Base-by-base conservation (phyloP, 2,888 invertebrate genomes). In the Apoda limacodes region DNA sequence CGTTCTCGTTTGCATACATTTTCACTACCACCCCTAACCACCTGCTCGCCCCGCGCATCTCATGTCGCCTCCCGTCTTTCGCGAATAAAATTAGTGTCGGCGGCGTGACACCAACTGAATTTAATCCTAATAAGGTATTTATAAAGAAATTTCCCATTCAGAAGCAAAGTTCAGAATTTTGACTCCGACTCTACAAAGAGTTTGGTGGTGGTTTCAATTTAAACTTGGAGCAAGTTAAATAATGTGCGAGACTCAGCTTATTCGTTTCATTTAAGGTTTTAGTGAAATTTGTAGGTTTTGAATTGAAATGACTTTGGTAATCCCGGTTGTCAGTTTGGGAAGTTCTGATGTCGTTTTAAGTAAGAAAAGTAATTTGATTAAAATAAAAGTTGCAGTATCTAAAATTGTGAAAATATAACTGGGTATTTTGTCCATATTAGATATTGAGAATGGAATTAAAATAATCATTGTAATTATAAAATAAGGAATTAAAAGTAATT, bases 61-160 rank as follows among this genome's bases (percentile, higher is more conserved):
- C 60, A n/a, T n/a, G n/a, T n/a, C n/a, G n/a, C n/a, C n/a, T n/a
- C 62, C 63, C 74, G 75, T 74, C 76, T 70, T 62, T 76, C 66
- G 66, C 66, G 68, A 72, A 78, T 74, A 68, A 78, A 72, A 78
- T 80, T 80, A 78, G 75, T 75, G 78, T 80, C 78, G 68, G 78
- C 78, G 71, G 65, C 71, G 72, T 75, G 78, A 78, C 78, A 78
- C 74, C 76, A 70, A 80, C 75, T 68, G 72, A 78, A 72, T 78
- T 78, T 76, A 70, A 76, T 68, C 78, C 54, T 76, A 74, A 76
- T 80, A 78, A 76, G 70, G 75, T 78, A 80, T 80, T 80, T 80
- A 80, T 80, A 76, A 76, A 76, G 80, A 76, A 70, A 74, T 78
- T 75, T 76, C 74, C 74, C 63, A 80, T 80, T 80, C 78, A 75